Evolutionary conservation across 2,113 vertebrate genomes (phyloP).

Genomic region (Bungarus multicinctus): DNA sequence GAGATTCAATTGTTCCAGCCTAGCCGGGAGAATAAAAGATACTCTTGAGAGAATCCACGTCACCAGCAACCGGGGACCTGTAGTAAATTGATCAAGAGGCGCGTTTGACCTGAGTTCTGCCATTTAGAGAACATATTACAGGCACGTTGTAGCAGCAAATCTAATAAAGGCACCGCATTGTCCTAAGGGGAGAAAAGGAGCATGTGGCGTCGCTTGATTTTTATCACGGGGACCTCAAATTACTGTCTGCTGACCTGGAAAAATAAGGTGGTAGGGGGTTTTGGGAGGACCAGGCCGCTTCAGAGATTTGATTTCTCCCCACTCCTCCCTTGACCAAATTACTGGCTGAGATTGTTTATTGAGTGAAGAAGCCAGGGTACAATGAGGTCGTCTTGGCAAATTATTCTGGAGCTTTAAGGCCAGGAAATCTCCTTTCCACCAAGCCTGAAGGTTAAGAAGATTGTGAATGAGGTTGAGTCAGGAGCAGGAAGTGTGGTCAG

Average conservation of each 20-base stretch:
- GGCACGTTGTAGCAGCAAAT: constrained; percentile 49
- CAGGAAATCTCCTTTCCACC: neutral
- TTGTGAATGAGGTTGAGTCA: neutral
- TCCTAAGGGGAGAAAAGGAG: neutral
- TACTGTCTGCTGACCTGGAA: constrained; percentile 43
- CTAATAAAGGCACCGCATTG: constrained; percentile 48
- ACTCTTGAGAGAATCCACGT: constrained; percentile 33
- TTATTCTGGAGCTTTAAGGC: constrained; percentile 8
- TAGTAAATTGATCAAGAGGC: constrained; percentile 59
- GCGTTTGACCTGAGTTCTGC: constrained; percentile 57
- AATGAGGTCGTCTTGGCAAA: neutral
- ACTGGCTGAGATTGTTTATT: constrained; percentile 26
- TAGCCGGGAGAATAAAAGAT: constrained; percentile 47
- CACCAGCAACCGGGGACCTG: constrained; percentile 41
- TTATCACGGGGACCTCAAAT: constrained; percentile 26
- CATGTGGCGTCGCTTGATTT: constrained; percentile 5
- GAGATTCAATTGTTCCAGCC: constrained; percentile 7
- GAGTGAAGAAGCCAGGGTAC: constrained; percentile 15
- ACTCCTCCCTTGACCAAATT: constrained; percentile 4
- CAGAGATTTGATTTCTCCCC: neutral
- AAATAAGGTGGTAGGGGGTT: neutral
- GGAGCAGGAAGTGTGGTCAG: neutral
- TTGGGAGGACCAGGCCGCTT: neutral
- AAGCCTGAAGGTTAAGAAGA: neutral
- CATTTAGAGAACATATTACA: constrained; percentile 52